Evolutionary conservation across 2,888 invertebrate genomes (phyloP).

Genomic region (Drosophila niveifrons): DNA sequence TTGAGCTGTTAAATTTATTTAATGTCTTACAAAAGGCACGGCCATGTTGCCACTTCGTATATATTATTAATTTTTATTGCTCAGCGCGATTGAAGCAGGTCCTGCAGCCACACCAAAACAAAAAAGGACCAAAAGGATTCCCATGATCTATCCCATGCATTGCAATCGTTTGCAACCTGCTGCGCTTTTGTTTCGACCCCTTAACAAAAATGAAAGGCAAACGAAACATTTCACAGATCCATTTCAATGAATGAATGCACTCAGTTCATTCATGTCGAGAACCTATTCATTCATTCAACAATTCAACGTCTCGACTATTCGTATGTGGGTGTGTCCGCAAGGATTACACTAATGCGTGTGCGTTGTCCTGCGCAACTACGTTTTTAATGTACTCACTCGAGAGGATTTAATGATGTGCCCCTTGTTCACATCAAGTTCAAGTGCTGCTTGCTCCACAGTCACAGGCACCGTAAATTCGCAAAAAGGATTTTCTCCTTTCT

Average conservation of each 20-base stretch:
- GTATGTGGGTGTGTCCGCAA: constrained; percentile 68
- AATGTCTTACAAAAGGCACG: constrained; percentile 64
- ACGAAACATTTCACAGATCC: constrained; percentile 18
- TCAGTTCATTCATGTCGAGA: constrained; percentile 51
- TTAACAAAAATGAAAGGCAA: constrained; percentile 32
- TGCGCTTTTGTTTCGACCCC: constrained; percentile 63
- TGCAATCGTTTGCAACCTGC: constrained; percentile 48
- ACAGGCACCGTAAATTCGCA: constrained; percentile 75
- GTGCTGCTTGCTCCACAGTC: constrained; percentile 63
- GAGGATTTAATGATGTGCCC: constrained; percentile 81
- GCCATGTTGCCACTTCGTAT: constrained; percentile 73
- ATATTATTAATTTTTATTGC: constrained; percentile 76
- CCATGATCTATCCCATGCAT: constrained; percentile 60
- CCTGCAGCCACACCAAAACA: constrained; percentile 11
- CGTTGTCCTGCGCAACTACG: constrained; percentile 65
- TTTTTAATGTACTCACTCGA: constrained; percentile 67
- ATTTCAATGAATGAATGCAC: constrained; percentile 62
- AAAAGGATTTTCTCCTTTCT: constrained; percentile 70
- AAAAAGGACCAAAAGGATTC: constrained; percentile 58
- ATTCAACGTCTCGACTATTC: constrained; percentile 40
- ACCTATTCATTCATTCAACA: constrained; percentile 33
- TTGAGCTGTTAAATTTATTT: constrained; percentile 81
- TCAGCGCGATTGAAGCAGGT: constrained; percentile 59
- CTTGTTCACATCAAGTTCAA: constrained; percentile 77
- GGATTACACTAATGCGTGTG: constrained; percentile 77